Conservation (phyloP, 1,140 invertebrate genomes). For the Atta colombica region DNA sequence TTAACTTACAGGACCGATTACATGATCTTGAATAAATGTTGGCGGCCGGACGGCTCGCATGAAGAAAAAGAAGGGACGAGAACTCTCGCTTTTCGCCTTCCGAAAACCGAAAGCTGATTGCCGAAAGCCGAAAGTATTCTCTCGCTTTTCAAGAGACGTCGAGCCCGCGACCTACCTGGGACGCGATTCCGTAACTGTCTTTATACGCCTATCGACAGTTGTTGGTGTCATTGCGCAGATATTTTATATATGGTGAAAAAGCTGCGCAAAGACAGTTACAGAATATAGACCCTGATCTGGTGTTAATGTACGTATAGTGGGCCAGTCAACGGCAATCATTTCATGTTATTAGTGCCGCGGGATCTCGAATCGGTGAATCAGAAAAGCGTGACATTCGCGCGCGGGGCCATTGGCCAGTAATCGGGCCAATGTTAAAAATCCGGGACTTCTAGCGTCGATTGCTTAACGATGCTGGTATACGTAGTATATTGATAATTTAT, state of each 20-base stretch:
- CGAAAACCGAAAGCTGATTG: neutral
- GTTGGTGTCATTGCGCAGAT: too few species aligned
- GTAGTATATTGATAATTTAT: neutral
- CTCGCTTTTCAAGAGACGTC: conserved; percentile 19
- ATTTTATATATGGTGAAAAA: too few species aligned
- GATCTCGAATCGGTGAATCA: conserved; percentile 32
- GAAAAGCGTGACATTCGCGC: conserved; percentile 44
- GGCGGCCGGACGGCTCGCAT: neutral
- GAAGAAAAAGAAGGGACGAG: neutral
- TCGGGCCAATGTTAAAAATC: conserved; percentile 83
- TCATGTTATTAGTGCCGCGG: conserved; percentile 33
- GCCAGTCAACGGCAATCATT: conserved; percentile 80
- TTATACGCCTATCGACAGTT: too few species aligned
- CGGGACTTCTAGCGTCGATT: conserved; percentile 67
- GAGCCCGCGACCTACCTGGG: conserved; percentile 59
- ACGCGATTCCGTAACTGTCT: too few species aligned
- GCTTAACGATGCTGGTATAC: conserved; percentile 73
- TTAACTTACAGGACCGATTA: conserved; percentile 25
- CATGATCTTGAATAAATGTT: conserved; percentile 31
- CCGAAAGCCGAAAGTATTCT: conserved; percentile 7
- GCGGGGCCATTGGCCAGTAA: conserved; percentile 83
- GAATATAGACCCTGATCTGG: conserved; percentile 36
- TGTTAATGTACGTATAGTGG: conserved; percentile 81
- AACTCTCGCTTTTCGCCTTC: conserved; percentile 76
- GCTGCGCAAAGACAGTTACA: too few species aligned